A percentile compares a stretch with the other conserved stretches of the same genome.
These are phyloP conservation scores for Limnephilus lunatus DNA, from an alignment of 2,888 invertebrate genomes.

Conservation along the genomic window DNA sequence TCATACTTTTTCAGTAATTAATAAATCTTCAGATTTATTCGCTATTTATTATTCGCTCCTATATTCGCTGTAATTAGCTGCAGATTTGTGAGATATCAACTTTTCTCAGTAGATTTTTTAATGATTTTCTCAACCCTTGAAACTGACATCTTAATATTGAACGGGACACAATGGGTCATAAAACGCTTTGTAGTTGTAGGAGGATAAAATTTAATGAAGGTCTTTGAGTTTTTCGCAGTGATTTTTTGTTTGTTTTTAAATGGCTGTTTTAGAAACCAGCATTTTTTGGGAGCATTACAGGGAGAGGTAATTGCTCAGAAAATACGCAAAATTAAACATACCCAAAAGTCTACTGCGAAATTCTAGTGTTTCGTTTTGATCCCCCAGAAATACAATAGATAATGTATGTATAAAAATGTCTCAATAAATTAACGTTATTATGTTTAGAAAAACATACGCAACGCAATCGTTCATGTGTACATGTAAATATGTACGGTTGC, in stretches of 20 bases:
- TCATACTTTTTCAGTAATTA: not conserved
- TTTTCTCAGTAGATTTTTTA: not conserved
- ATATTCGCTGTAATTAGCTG: not conserved
- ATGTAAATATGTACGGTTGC: not conserved
- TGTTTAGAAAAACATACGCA: not conserved
- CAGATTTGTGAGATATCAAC: not conserved
- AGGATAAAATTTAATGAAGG: not conserved
- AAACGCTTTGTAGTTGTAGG: not conserved
- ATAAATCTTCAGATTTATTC: not conserved
- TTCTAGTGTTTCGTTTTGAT: not conserved
- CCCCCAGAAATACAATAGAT: not conserved
- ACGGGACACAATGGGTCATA: not conserved
- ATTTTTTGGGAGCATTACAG: not conserved
- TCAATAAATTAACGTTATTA: not conserved
- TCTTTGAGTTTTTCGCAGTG: not conserved
- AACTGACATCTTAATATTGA: not conserved
- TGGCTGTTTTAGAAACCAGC: not conserved
- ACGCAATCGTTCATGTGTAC: not conserved
- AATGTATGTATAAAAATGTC: not conserved
- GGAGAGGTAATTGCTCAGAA: not conserved
- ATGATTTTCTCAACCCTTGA: not conserved
- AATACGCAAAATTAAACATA: not conserved
- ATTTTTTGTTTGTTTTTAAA: not conserved
- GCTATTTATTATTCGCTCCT: not conserved
- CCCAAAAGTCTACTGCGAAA: not conserved